A percentile compares a stretch with the other conserved stretches of the same genome.
Conservation (phyloP, 2,113 vertebrate genomes). For the Empidonax alnorum region DNA sequence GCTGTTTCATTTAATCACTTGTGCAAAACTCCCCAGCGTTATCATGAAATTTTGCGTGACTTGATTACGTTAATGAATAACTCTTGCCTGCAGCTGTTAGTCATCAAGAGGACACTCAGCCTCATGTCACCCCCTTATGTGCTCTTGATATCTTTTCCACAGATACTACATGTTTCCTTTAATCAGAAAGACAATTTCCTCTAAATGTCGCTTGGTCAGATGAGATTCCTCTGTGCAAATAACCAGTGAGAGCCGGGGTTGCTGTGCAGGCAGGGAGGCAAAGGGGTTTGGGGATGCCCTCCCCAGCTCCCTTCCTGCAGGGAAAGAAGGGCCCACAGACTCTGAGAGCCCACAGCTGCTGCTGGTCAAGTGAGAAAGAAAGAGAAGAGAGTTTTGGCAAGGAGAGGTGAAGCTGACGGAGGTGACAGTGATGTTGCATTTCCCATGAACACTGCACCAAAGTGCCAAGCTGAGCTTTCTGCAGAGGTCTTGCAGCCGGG, state of each 20-base stretch:
- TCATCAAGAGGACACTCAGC: background rate
- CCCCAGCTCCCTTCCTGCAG: rapidly evolving
- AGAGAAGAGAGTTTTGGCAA: background rate
- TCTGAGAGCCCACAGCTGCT: background rate
- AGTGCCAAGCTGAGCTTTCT: rapidly evolving
- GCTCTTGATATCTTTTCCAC: background rate
- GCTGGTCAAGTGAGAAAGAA: background rate
- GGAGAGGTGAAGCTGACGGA: background rate
- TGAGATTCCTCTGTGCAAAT: background rate
- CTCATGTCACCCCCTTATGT: background rate
- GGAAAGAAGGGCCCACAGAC: background rate
- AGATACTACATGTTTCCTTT: background rate
- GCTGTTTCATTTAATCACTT: constrained; percentile 1
- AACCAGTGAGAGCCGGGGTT: rapidly evolving
- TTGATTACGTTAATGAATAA: background rate
- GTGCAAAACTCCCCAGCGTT: background rate
- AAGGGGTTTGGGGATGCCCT: background rate
- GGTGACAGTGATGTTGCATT: background rate
- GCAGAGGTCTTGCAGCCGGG: rapidly evolving
- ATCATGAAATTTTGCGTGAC: background rate
- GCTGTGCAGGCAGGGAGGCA: background rate
- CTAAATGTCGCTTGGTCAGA: background rate
- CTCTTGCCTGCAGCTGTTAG: background rate
- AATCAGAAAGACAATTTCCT: constrained; percentile 2
- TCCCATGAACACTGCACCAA: background rate